A percentile compares a stretch with the other conserved stretches of the same genome.
Conservation (phyloP, 1,140 invertebrate species). For the Planococcus citri region DNA sequence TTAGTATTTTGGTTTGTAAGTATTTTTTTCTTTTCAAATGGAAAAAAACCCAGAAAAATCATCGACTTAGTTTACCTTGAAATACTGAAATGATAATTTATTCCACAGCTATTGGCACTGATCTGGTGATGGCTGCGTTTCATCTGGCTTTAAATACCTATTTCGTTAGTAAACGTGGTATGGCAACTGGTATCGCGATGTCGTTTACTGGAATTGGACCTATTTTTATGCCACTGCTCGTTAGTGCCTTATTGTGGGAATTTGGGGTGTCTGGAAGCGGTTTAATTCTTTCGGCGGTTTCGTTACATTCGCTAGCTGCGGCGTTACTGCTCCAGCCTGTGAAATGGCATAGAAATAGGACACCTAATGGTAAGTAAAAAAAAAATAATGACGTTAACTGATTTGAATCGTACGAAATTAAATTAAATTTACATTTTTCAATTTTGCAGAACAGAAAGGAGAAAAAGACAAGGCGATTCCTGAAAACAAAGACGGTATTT, state of each 20-base stretch:
- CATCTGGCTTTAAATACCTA: constrained; percentile 58
- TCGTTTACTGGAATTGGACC: constrained; percentile 58
- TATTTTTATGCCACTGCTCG: constrained; percentile 54
- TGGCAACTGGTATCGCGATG: constrained; percentile 54
- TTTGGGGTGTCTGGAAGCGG: constrained; percentile 51
- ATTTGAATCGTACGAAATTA: too few relatives aligned
- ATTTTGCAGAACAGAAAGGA: neutral
- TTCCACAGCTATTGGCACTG: constrained; percentile 45
- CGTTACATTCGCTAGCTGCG: constrained; percentile 47
- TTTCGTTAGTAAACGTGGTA: constrained; percentile 48
- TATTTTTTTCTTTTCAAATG: neutral
- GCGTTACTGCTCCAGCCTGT: constrained; percentile 50
- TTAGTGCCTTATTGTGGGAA: constrained; percentile 32
- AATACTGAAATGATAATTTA: neutral
- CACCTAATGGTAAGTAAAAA: neutral
- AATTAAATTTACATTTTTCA: neutral
- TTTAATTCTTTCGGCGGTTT: constrained; percentile 46
- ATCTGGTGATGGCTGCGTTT: constrained; percentile 50
- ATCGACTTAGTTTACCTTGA: neutral
- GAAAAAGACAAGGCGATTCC: neutral
- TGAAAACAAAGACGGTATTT: neutral
- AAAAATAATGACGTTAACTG: too few relatives aligned
- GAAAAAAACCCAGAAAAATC: neutral
- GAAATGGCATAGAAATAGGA: constrained; percentile 44
- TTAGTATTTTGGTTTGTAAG: constrained; percentile 51